phyloP scores from a whole-genome alignment of 2,888 invertebrate genomes.

The Yponomeuta cagnagella region DNA sequence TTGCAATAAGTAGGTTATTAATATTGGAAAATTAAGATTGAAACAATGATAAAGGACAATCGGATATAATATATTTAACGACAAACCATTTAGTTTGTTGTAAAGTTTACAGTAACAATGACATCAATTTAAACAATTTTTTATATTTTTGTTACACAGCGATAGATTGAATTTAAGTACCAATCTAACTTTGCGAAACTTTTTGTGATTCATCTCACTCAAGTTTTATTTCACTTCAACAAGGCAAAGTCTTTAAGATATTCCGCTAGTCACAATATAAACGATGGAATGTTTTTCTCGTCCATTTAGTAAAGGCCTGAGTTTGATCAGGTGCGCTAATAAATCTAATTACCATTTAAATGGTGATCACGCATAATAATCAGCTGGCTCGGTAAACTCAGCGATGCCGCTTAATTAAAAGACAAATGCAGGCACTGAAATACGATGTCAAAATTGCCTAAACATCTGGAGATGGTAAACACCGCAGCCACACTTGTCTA shows the following conservation, averaged over 20 bases:
- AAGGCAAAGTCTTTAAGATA: neutral
- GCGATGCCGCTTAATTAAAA: constrained; percentile 63
- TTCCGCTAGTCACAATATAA: constrained; percentile 23
- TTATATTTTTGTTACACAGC: too few species aligned
- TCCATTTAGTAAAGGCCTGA: constrained; percentile 18
- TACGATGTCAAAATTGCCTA: constrained; percentile 33
- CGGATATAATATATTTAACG: too few species aligned
- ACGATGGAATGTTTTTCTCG: constrained; percentile 32
- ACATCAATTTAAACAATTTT: too few species aligned
- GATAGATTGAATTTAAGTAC: too few species aligned
- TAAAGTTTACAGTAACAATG: too few species aligned
- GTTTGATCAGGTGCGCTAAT: constrained; percentile 65
- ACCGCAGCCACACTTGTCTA: constrained; percentile 48
- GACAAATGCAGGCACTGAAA: constrained; percentile 54
- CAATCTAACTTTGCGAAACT: neutral
- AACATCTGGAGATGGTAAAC: neutral
- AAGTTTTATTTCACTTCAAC: neutral
- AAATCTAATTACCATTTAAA: constrained; percentile 74
- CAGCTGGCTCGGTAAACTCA: constrained; percentile 61
- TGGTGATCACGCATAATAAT: constrained; percentile 73
- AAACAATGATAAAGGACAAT: neutral
- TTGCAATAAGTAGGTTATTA: neutral
- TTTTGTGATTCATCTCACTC: neutral
- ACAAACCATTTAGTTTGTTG: too few species aligned
- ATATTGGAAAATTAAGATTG: neutral